A percentile compares a stretch with the other conserved stretches of the same genome.
These are phyloP conservation scores for Heloderma charlesbogerti DNA, from an alignment of 2,113 vertebrate genomes.

Conservation along the genomic window DNA sequence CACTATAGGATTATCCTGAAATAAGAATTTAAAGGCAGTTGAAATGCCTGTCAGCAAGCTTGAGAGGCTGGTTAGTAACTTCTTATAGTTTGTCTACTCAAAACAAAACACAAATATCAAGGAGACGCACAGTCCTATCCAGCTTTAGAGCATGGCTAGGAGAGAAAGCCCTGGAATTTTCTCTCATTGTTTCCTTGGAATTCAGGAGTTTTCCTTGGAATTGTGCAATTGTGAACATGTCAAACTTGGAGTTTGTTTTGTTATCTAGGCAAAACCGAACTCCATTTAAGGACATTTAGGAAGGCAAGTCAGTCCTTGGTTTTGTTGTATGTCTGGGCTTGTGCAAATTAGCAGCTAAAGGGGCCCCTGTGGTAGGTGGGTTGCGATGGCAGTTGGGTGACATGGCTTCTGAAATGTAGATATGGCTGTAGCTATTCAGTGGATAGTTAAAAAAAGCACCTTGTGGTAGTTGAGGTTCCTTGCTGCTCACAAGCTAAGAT, in stretches of 20 bases:
- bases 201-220: neutral
- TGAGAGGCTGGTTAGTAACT: neutral
- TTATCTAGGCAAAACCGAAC: accelerated
- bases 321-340: neutral
- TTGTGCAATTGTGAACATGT: neutral
- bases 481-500: neutral
- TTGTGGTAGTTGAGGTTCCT: neutral
- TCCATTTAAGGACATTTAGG: neutral
- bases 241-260: neutral
- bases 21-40: neutral
- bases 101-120: neutral
- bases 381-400: neutral
- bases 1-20: neutral
- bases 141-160: neutral
- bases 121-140: neutral
- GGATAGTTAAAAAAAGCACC: neutral
- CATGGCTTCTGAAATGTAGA: neutral
- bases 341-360: neutral
- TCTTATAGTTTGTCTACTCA: neutral
- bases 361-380: neutral
- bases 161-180: neutral
- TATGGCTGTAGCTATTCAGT: neutral
- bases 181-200: neutral
- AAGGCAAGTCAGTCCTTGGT: neutral
- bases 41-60: neutral